Evolutionary conservation across 2,888 invertebrate species (phyloP).

Genomic region (Prostheceraeus crozeri): DNA sequence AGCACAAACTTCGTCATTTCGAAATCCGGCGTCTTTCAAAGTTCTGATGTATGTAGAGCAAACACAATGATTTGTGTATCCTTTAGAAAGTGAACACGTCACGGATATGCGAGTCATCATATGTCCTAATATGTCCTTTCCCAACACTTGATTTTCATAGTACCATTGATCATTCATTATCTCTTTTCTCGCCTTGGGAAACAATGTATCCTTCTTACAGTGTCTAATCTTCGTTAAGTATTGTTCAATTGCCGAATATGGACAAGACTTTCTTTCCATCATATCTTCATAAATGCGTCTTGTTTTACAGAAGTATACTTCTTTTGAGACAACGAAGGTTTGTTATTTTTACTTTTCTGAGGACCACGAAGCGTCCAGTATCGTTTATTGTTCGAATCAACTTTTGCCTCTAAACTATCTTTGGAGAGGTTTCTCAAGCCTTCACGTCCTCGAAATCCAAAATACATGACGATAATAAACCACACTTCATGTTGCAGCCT

Average conservation of each 20-base stretch:
- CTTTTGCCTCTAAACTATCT: constrained; percentile 18
- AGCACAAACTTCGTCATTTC: neutral
- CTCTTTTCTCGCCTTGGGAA: too few species aligned
- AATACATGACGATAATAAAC: constrained; percentile 14
- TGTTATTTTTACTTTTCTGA: constrained; percentile 1
- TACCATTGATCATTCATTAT: too few species aligned
- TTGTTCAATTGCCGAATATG: too few species aligned
- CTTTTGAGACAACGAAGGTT: neutral
- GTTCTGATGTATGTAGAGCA: constrained; percentile 1
- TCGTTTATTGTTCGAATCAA: neutral
- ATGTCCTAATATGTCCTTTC: too few species aligned
- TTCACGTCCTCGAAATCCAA: constrained; percentile 11
- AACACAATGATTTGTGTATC: too few species aligned
- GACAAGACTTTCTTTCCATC: too few species aligned
- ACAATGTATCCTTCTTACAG: too few species aligned
- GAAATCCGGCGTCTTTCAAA: constrained; percentile 6
- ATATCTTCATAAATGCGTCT: too few species aligned
- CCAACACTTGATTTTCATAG: too few species aligned
- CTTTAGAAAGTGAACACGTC: neutral
- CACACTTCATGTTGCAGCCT: constrained; percentile 25
- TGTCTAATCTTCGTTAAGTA: too few species aligned
- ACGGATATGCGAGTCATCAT: neutral
- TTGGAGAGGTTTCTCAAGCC: neutral
- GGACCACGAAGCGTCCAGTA: constrained; percentile 1
- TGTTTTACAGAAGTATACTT: too few species aligned